phyloP scores from a whole-genome alignment of 2,797 vertebrate species.

The Malacoctenus gilli region DNA sequence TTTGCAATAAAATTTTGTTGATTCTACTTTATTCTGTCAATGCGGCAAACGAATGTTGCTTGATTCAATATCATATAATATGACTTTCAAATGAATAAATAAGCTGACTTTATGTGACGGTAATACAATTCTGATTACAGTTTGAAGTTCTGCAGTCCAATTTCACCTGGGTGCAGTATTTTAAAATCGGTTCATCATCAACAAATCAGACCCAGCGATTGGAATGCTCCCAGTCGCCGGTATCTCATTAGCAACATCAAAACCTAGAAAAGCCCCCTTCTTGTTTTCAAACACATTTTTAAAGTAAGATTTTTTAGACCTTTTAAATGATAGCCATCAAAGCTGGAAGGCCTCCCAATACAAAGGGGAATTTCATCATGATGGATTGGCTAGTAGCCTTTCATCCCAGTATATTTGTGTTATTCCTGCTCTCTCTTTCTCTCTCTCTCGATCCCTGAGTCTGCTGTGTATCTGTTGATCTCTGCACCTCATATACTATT shows the following conservation, averaged over 20 bases:
- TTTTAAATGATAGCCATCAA: conserved; percentile 64
- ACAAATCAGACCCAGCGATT: too few species aligned
- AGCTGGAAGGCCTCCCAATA: conserved; percentile 46
- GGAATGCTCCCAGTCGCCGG: conserved; percentile 2
- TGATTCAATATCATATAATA: too few species aligned
- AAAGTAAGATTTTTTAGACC: conserved; percentile 54
- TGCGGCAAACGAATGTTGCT: too few species aligned
- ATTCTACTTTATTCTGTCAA: too few species aligned
- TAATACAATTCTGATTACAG: too few species aligned
- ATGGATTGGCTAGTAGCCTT: conserved; percentile 60
- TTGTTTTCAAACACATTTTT: conserved; percentile 34
- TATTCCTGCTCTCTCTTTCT: conserved; percentile 11
- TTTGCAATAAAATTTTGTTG: too few species aligned
- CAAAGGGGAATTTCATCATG: conserved; percentile 61
- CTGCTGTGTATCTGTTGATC: conserved; percentile 33
- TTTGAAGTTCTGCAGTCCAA: too few species aligned
- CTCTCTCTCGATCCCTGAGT: not conserved
- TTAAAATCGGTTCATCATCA: too few species aligned
- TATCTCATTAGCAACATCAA: conserved; percentile 37
- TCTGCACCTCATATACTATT: conserved; percentile 22
- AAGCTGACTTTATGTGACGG: too few species aligned
- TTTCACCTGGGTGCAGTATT: too few species aligned
- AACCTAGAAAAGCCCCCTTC: conserved; percentile 40
- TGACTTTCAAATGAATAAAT: too few species aligned
- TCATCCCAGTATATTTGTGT: conserved; percentile 44